Conservation (phyloP, 2,797 vertebrate species). For the Psittacula echo region DNA sequence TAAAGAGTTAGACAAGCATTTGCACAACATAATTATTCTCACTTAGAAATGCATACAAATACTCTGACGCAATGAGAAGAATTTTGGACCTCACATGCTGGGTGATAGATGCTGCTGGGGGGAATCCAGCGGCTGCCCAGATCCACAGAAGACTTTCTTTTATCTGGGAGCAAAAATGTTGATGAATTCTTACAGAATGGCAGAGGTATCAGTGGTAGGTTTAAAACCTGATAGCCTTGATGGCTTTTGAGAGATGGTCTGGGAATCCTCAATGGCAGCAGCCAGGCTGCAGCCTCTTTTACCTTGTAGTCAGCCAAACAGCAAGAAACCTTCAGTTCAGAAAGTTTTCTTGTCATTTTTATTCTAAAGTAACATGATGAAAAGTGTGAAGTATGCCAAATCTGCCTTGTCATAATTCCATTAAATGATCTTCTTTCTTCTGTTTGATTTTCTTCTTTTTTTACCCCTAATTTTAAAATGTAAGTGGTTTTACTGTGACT, state of each 20-base stretch:
- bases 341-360: not conserved
- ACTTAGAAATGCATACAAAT: constrained; percentile 40
- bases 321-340: not conserved
- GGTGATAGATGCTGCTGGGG: constrained; percentile 3
- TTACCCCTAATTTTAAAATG: not conserved
- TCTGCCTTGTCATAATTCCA: not conserved
- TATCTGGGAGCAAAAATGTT: not conserved
- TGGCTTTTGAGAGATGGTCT: not conserved
- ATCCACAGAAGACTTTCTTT: not conserved
- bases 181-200: not conserved
- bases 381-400: not conserved
- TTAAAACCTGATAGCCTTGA: not conserved
- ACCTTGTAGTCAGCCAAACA: not conserved
- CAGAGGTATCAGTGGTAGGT: not conserved
- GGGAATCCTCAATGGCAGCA: not conserved
- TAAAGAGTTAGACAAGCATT: constrained; percentile 43
- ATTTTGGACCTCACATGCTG: not conserved
- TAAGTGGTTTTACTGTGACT: not conserved
- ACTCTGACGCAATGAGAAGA: not conserved
- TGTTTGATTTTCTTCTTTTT: not conserved
- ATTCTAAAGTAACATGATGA: not conserved
- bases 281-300: not conserved
- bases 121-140: not conserved
- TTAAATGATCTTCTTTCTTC: not conserved
- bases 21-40: not conserved